Percentiles rank a stretch among this genome's conserved stretches.
Evolutionary conservation across 2,888 invertebrate species (phyloP).

Genomic region (Polietes domitor): DNA sequence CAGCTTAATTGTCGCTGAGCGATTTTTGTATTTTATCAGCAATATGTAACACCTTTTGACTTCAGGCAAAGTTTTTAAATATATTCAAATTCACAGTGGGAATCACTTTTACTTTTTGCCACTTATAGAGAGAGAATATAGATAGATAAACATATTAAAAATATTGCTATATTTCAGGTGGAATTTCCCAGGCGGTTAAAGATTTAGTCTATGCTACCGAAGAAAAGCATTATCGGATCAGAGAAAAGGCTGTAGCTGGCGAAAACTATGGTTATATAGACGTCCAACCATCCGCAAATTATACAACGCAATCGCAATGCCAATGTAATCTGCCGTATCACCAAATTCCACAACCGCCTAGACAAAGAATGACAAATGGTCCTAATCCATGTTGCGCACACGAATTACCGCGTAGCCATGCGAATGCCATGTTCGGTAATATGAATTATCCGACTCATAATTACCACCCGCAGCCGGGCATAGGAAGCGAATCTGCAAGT

Average conservation of each 20-base stretch:
- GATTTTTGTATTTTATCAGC: too few relatives aligned
- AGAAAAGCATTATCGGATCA: constrained; percentile 74
- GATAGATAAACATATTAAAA: too few relatives aligned
- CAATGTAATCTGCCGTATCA: constrained; percentile 40
- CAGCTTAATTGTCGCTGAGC: too few relatives aligned
- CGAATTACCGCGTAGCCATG: constrained; percentile 42
- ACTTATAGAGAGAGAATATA: too few relatives aligned
- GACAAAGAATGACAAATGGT: constrained; percentile 42
- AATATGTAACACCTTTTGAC: too few relatives aligned
- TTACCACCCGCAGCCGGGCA: constrained; percentile 60
- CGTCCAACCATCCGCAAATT: constrained; percentile 53
- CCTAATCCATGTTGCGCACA: constrained; percentile 39
- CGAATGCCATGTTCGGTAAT: constrained; percentile 70
- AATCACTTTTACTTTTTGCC: too few relatives aligned
- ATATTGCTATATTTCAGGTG: too few relatives aligned
- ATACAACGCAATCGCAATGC: constrained; percentile 32
- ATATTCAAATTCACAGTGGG: too few relatives aligned
- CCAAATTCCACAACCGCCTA: constrained; percentile 14
- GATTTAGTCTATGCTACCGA: constrained; percentile 75
- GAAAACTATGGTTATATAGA: constrained; percentile 59
- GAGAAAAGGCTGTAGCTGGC: constrained; percentile 32
- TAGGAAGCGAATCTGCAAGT: constrained; percentile 49
- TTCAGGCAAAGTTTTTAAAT: too few relatives aligned
- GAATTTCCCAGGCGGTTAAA: constrained; percentile 76
- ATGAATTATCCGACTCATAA: constrained; percentile 65